Base-by-base conservation (phyloP, 2,113 vertebrate species). In the Brachyhypopomus gauderio region DNA sequence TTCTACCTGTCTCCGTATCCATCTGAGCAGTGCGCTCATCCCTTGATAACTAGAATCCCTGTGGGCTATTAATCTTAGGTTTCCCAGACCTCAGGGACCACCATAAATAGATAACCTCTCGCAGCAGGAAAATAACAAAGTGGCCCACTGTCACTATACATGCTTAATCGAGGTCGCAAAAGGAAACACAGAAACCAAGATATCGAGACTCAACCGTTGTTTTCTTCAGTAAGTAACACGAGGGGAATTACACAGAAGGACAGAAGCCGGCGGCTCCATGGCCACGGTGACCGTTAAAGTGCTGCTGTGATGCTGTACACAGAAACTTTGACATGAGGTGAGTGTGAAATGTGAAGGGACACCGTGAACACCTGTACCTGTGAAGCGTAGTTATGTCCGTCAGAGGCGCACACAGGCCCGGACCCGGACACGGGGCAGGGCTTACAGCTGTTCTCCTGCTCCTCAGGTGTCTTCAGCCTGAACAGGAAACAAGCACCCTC, bases 301-400 rank as follows among this genome's bases (percentile, higher is more conserved):
- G 16, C 34, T 22, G 56, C 0, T 67, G 27, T 56, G 38, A n/a
- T 52, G 69, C 5, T 19, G 3, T 23, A 52, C 45, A 52, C 45
- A 52, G 14, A 52, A 52, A 52, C 45, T 52, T 3, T 14, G 45
- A 52, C 45, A 64, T 48, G 9, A 64, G 23, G 11, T 19, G 11
- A 17, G 25, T 12, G 20, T 19, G 25, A 52, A 25, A 66, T 17
- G 23, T 25, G 16, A 27, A 3, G 36, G 3, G 19, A 22, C 58
- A 12, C 20, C 36, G 3, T 17, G n/a, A 45, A 30, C 19, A 58
- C 41, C 52, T 73, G 27, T 92, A 99, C 98, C 95, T 95, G 93
- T 0, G 98, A 99, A 88, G 96, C 97, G 70, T 99, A 99, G 55
- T 96, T 99, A 88, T 98, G 96, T 73, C 97, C 96, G 0, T 99